Evolutionary conservation across 2,888 invertebrate species (phyloP).

Genomic region (Hirtodrosophila duncani): DNA sequence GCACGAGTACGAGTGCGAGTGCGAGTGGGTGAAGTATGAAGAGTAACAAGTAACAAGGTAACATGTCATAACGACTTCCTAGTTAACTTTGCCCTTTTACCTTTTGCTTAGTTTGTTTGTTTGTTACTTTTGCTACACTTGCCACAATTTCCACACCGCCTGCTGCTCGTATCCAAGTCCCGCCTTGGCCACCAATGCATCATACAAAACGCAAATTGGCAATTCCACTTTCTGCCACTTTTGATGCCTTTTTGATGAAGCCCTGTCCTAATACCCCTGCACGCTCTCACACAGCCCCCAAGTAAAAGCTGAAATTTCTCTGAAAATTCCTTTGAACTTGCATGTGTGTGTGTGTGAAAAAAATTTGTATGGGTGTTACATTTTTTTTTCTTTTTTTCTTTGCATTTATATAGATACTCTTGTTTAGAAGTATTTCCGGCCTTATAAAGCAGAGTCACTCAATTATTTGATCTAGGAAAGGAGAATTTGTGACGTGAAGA

Average conservation of each 20-base stretch:
- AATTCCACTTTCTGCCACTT: slow-evolving; percentile 61
- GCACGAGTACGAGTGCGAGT: too few species aligned
- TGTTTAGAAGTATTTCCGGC: too few species aligned
- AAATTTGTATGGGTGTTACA: neutral
- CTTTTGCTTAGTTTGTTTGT: slow-evolving; percentile 20
- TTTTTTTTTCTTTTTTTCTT: too few species aligned
- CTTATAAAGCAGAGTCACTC: too few species aligned
- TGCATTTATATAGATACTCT: too few species aligned
- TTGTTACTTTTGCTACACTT: slow-evolving; percentile 4
- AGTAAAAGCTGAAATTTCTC: slow-evolving; percentile 22
- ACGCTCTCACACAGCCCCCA: slow-evolving; percentile 32
- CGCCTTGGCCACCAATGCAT: slow-evolving; percentile 14
- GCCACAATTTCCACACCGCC: slow-evolving; percentile 8
- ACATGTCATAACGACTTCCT: slow-evolving; percentile 33
- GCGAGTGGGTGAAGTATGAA: too few species aligned
- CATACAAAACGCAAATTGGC: slow-evolving; percentile 56
- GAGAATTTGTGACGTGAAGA: too few species aligned
- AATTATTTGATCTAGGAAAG: too few species aligned
- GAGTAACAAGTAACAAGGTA: slow-evolving; percentile 30
- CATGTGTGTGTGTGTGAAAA: neutral
- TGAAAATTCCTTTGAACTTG: slow-evolving; percentile 57
- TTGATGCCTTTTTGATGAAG: slow-evolving; percentile 61
- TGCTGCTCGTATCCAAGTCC: slow-evolving; percentile 6
- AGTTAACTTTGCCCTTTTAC: slow-evolving; percentile 35
- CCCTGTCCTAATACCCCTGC: slow-evolving; percentile 40